Evolutionary conservation across 2,113 vertebrate species (phyloP).

Genomic region (Fulmarus glacialis): DNA sequence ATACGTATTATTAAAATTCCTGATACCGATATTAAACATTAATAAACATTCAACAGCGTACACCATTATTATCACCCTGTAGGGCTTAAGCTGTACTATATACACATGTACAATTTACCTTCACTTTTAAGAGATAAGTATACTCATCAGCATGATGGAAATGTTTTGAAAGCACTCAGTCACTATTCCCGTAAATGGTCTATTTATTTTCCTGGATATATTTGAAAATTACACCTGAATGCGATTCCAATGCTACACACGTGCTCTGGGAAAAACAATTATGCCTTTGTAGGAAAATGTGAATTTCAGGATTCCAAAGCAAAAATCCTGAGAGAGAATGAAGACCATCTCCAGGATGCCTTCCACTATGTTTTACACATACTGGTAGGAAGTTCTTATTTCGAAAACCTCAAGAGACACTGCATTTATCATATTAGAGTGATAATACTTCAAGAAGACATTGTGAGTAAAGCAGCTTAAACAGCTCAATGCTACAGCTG

Average conservation of each 20-base stretch:
- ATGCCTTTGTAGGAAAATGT: background rate
- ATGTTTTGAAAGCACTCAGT: background rate
- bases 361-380: background rate
- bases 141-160: background rate
- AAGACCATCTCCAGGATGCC: background rate
- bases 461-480: background rate
- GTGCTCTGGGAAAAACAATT: background rate
- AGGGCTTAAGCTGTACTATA: background rate
- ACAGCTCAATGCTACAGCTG: background rate
- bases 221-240: background rate
- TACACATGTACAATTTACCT: background rate
- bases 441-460: background rate
- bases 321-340: background rate
- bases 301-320: background rate
- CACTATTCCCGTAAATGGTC: background rate
- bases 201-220: background rate
- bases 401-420: background rate
- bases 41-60: background rate
- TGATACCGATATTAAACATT: background rate
- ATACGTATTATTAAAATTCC: background rate
- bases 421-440: background rate
- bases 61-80: background rate
- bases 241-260: background rate
- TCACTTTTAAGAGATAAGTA: background rate
- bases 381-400: background rate